Evolutionary conservation across 2,888 invertebrate species (phyloP), one percentile per base, ranked within the genome.

Genomic region (Himalopsyche anomala): DNA sequence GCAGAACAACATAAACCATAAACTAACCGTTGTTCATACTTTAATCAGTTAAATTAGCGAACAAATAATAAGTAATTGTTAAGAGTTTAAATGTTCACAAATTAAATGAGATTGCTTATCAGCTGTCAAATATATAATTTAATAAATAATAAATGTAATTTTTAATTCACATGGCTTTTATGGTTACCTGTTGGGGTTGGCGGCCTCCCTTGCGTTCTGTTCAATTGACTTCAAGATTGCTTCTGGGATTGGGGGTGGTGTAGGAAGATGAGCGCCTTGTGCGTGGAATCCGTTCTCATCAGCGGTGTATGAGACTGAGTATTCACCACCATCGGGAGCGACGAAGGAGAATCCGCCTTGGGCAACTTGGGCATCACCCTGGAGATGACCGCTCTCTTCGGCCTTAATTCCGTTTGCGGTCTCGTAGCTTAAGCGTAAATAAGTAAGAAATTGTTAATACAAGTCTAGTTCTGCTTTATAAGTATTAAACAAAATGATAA

Each of bases 381-480:
- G 89, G 69, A 90, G 89, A 88, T 89, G 90, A 80, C 92, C 94
- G 54, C 90, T 90, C 90, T 94, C 94, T 90, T 94, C 93, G 0
- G 93, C 94, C 89, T 92, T 93, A 89, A 95, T 95, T 83, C 95
- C 95, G 90, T 95, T 95, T 89, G 94, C 95, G 88, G 95, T 95
- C 89, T 95, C 95, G 90, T 93, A 95, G 36, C 94, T 92, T 86
- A 91, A 92, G 38, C 11, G 62, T 19, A 51, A 28, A 28, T 28
- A 28, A 1, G 28, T 28, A 28, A 28, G n/a, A n/a, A n/a, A n/a
- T n/a, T n/a, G n/a, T n/a, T n/a, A n/a, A n/a, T n/a, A n/a, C n/a
- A n/a, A n/a, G n/a, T n/a, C n/a, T n/a, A n/a, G n/a, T n/a, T n/a
- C n/a, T n/a, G n/a, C n/a, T n/a, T n/a, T n/a, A n/a, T n/a, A n/a